These are phyloP conservation scores for Toxotes lorentzi DNA, from an alignment of 2,797 vertebrate genomes.

Conservation along the genomic window DNA sequence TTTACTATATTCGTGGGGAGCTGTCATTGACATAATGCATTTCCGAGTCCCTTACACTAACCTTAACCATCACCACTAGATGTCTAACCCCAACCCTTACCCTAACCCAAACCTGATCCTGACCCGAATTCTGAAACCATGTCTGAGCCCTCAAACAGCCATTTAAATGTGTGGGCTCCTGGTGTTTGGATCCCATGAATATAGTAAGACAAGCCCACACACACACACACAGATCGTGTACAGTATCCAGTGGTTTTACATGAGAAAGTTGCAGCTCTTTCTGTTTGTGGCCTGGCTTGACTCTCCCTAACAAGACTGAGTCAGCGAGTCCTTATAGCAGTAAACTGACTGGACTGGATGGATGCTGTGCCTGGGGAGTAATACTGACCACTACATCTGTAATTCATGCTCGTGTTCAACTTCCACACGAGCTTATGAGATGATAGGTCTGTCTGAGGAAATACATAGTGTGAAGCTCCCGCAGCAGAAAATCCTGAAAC, in stretches of 20 bases:
- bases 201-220: not conserved
- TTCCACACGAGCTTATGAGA: not conserved
- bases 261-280: conserved; percentile 66
- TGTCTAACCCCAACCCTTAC: too few species aligned
- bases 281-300: conserved; percentile 73
- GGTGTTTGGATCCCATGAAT: too few species aligned
- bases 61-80: too few species aligned
- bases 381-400: conserved; percentile 32
- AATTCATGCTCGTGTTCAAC: conserved; percentile 7
- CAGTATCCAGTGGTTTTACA: conserved; percentile 73
- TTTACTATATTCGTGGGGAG: too few species aligned
- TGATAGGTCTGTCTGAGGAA: not conserved
- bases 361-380: conserved; percentile 18
- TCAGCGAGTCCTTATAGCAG: conserved; percentile 61
- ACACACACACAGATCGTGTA: conserved; percentile 19
- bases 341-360: conserved; percentile 46
- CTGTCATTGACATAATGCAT: too few species aligned
- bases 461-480: not conserved
- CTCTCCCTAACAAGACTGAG: conserved; percentile 68
- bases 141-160: too few species aligned
- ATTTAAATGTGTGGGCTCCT: too few species aligned
- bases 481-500: not conserved
- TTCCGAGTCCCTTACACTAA: too few species aligned
- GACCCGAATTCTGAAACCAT: too few species aligned
- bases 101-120: too few species aligned